phyloP scores from a whole-genome alignment of 2,888 invertebrate genomes.

The Schizotus pectinicornis region DNA sequence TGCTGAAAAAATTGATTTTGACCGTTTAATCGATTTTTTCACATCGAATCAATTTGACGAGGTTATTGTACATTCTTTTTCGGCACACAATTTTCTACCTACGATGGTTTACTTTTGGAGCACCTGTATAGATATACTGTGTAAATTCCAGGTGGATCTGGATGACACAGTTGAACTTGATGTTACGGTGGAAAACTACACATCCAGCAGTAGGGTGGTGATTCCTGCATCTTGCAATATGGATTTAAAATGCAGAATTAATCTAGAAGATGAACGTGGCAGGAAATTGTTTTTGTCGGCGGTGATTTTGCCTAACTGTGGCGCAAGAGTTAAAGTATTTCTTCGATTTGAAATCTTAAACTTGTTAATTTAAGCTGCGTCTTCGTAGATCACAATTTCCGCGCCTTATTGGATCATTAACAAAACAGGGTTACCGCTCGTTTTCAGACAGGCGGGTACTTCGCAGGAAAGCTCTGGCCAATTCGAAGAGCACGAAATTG shows the following conservation, averaged over 20 bases:
- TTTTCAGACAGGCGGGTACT: conserved; percentile 89
- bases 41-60: no score
- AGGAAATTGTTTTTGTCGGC: conserved; percentile 79
- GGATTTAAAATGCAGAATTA: conserved; percentile 60
- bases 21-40: no score
- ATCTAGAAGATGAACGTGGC: conserved; percentile 75
- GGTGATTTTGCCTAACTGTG: conserved; percentile 51
- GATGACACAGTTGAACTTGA: conserved; percentile 75
- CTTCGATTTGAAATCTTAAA: no score
- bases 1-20: no score
- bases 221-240: conserved; percentile 47
- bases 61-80: no score
- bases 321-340: conserved; percentile 53
- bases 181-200: conserved; percentile 85
- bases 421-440: conserved; percentile 92
- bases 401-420: conserved; percentile 96
- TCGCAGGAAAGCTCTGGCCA: conserved; percentile 84
- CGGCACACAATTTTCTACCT: no score
- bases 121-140: conserved; percentile 15
- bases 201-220: conserved; percentile 45
- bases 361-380: background rate
- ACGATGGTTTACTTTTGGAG: no score
- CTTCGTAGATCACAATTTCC: conserved; percentile 71
- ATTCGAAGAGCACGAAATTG: conserved; percentile 93
- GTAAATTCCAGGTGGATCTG: conserved; percentile 67